Evolutionary conservation across 1,140 invertebrate genomes (phyloP), one percentile per base, ranked within the genome.

Genomic region (Brachionus rubens): DNA sequence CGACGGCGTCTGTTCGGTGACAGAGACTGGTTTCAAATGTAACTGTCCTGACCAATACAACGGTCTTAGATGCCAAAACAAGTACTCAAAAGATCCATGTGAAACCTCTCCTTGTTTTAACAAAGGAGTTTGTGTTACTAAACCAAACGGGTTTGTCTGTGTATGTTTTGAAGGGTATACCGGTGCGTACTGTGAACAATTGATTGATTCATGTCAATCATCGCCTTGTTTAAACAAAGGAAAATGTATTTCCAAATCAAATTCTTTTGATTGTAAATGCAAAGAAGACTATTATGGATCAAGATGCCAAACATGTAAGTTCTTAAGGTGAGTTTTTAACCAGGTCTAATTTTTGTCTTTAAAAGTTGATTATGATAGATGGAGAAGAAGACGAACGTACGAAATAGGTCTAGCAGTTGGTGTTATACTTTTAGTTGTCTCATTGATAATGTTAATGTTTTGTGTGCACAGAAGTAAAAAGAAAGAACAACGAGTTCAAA

Each of bases 21-120:
- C 10, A n/a, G 21, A 7, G 6, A 46, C 46, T 30, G 21, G 40
- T 9, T 67, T 67, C 26, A 12, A 14, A 0, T 67, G 62, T 14
- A 24, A 28, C 26, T 67, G 62, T 46, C 24, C 46, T 9, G 3
- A 21, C 0, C 40, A 24, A 0, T 67, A n/a, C 26, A 26, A 21
- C 4, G 62, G 62, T 0, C 12, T n/a, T 67, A 46, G 3, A 26
- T 67, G 62, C 28, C 24, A 78, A 26, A 76, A 30, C 28, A 75
- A 70, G 33, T n/a, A n/a, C n/a, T n/a, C n/a, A n/a, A 41, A 26
- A 9, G 48, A 78, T 16, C 41, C 43, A 10, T 78, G 77, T 40
- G 0, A 7, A 16, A 33, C 72, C n/a, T 28, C 21, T 26, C 21
- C 62, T 28, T 79, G 78, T 36, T 54, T 50, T 16, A 79, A 79